phyloP scores from a whole-genome alignment of 2,888 invertebrate species.

The Creontiades dilutus region DNA sequence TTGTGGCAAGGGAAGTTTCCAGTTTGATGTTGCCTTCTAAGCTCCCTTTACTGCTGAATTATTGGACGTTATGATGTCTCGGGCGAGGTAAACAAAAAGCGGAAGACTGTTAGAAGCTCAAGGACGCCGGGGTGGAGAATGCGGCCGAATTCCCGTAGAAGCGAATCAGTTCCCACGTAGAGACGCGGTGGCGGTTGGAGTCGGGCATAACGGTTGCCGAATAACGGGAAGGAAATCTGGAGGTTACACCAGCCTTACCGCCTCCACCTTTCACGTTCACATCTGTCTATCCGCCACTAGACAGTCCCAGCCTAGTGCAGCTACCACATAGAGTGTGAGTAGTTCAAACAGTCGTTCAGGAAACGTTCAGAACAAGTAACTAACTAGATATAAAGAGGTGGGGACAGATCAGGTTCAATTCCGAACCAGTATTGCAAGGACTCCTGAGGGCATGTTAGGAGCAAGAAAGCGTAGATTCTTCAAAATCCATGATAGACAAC shows the following conservation, averaged over 20 bases:
- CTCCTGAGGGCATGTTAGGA: too few species aligned
- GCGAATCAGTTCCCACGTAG: slow-evolving; percentile 28
- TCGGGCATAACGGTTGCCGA: slow-evolving; percentile 7
- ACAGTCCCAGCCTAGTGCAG: too few species aligned
- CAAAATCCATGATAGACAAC: too few species aligned
- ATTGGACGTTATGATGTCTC: not conserved
- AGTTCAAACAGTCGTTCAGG: too few species aligned
- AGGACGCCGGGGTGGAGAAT: slow-evolving; percentile 12
- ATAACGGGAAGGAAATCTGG: slow-evolving; percentile 39
- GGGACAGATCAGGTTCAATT: too few species aligned
- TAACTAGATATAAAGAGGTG: too few species aligned
- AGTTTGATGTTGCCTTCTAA: too few species aligned
- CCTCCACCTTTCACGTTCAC: not conserved
- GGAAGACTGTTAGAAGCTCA: slow-evolving; percentile 8
- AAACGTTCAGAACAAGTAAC: too few species aligned
- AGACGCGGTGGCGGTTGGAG: not conserved
- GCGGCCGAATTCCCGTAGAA: slow-evolving; percentile 36
- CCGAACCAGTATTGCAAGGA: too few species aligned
- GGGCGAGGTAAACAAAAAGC: not conserved
- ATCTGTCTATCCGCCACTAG: not conserved
- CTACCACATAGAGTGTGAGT: too few species aligned
- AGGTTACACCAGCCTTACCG: not conserved
- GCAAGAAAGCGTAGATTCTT: too few species aligned
- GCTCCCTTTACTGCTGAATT: not conserved
- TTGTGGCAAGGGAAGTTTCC: too few species aligned